Conservation (phyloP, 2,797 vertebrate genomes). For the Gambelia wislizenii region DNA sequence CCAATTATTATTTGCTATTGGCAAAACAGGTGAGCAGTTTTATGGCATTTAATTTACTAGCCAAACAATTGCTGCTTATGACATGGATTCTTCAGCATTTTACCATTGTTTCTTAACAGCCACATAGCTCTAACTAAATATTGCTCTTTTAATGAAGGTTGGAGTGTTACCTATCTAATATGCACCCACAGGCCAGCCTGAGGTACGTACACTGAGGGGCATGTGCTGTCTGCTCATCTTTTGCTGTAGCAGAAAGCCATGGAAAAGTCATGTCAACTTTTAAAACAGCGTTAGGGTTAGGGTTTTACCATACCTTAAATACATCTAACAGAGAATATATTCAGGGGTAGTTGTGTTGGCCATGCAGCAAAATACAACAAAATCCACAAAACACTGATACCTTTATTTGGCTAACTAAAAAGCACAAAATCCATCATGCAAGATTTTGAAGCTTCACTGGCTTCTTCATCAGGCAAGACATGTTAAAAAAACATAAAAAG, state of each 20-base stretch:
- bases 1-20: not conserved
- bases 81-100: not conserved
- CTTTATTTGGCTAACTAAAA: no score
- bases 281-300: no score
- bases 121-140: slow-evolving; percentile 6
- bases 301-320: not conserved
- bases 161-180: not conserved
- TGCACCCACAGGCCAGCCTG: slow-evolving; percentile 4
- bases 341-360: no score
- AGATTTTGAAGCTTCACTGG: no score
- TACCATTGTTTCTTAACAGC: not conserved
- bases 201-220: not conserved
- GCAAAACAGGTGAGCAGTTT: not conserved
- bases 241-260: slow-evolving; percentile 1
- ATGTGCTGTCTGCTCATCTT: not conserved
- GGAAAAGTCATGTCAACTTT: not conserved
- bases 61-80: slow-evolving; percentile 9
- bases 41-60: not conserved
- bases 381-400: no score
- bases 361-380: no score
- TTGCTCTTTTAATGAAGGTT: not conserved
- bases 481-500: no score
- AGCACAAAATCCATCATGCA: no score
- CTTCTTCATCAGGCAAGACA: no score
- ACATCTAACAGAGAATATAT: not conserved